Base-by-base conservation (phyloP, 2,797 vertebrate genomes). In the Antrozous pallidus region DNA sequence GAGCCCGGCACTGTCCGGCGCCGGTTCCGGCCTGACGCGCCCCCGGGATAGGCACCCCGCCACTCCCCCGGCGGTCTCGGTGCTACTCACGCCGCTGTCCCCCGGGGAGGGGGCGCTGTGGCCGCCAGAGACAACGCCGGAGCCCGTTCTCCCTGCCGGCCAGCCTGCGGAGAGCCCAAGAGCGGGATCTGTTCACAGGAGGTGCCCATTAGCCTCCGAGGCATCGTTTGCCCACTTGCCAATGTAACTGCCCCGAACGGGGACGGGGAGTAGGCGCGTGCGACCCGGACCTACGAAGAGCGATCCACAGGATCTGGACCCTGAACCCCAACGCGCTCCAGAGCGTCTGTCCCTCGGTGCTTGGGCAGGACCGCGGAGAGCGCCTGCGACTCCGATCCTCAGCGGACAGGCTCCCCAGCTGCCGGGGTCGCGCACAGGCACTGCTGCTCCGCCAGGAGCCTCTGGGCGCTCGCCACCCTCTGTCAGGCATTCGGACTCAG, bases 281-380 rank as follows among this genome's bases (percentile, higher is more conserved):
- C 16, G 61, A 56, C 82, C 8, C 54, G 3, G 36, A 77, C 77
- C 22, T 13, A 49, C 31, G 16, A 78, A 93, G 80, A 56, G 18
- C 47, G 26, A 40, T 8, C 24, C 31, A 1, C 7, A 3, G 1
- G 14, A 10, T 22, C 3, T 4, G 67, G 36, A 18, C 47, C 7
- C 3, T 8, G 26, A 36, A 26, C 22, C 28, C 26, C 54, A 28
- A 87, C 36, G 56, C 87, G 18, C 78, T 69, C 90, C 73, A 20
- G 84, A 88, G 58, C 0, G 12, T 14, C 96, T 90, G 97, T 91
- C 97, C 93, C 81, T 96, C 81, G 40, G 96, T 5, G 97, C 61
- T 45, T 5, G 96, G 97, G 97, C 90, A 95, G 90, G 31, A 93
- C 86, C 28, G 18, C 24, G 63, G 91, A 61, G 88, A 26, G 94